phyloP scores from a whole-genome alignment of 2,113 vertebrate species.

The Microtus ochrogaster region DNA sequence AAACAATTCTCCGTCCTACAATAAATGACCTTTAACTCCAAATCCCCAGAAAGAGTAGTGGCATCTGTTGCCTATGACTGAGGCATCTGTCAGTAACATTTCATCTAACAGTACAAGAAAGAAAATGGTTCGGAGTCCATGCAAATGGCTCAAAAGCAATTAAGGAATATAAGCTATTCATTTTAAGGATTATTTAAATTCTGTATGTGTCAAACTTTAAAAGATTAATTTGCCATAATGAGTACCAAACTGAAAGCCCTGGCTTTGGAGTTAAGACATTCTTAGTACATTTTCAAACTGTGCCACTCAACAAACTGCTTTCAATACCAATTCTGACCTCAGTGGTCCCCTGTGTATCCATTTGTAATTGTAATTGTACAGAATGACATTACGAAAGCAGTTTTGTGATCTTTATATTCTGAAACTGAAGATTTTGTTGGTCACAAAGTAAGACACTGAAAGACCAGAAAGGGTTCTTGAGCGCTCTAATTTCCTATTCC shows the following conservation, averaged over 20 bases:
- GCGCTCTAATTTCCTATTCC: constrained; percentile 28
- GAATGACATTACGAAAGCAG: background rate
- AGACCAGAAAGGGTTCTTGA: background rate
- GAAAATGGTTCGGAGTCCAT: background rate
- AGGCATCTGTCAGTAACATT: background rate
- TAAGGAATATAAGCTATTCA: background rate
- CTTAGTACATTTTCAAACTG: constrained; percentile 25
- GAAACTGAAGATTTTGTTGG: background rate
- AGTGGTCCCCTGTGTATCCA: background rate
- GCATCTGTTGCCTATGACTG: background rate
- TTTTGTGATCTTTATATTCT: constrained; percentile 10
- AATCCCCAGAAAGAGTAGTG: background rate
- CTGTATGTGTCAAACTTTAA: constrained; percentile 11
- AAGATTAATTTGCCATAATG: background rate
- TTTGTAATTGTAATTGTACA: constrained; percentile 22
- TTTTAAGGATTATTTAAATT: constrained; percentile 32
- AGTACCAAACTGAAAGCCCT: background rate
- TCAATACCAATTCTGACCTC: background rate
- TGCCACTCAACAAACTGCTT: background rate
- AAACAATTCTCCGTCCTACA: background rate
- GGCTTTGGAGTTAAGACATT: constrained; percentile 33
- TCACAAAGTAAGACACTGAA: background rate
- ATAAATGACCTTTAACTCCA: background rate
- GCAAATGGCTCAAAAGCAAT: background rate
- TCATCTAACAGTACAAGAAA: constrained; percentile 5